Evolutionary conservation across 2,888 invertebrate species (phyloP).

Genomic region (Peribatodes rhomboidaria): DNA sequence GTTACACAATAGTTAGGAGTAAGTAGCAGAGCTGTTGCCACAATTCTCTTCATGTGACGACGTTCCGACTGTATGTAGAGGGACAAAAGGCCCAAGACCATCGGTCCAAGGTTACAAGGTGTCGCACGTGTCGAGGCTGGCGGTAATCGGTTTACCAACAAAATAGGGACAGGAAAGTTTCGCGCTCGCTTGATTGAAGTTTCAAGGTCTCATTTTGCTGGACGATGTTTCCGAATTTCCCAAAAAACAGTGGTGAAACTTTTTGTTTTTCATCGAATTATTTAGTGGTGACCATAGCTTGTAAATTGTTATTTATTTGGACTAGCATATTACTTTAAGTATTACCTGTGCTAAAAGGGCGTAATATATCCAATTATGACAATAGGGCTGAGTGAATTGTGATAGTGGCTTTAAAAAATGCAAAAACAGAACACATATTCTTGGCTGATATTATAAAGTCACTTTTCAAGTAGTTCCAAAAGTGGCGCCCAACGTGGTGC

Average conservation of each 20-base stretch:
- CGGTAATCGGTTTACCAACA: conserved; percentile 23
- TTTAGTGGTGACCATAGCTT: background rate
- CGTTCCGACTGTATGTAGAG: too few species aligned
- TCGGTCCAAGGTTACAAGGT: conserved; percentile 3
- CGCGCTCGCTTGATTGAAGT: conserved; percentile 20
- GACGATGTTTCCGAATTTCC: background rate
- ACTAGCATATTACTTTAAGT: too few species aligned
- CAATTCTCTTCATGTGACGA: background rate
- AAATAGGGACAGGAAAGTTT: conserved; percentile 15
- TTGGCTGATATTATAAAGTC: too few species aligned
- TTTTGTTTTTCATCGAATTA: background rate
- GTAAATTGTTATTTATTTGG: background rate
- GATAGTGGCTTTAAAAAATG: too few species aligned
- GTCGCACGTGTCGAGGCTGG: conserved; percentile 15
- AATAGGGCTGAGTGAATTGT: too few species aligned
- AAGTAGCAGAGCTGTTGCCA: background rate
- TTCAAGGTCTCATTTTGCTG: conserved; percentile 10
- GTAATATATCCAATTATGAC: too few species aligned
- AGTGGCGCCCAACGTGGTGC: conserved; percentile 2
- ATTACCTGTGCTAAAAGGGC: too few species aligned
- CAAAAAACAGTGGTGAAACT: conserved; percentile 2
- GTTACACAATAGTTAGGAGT: too few species aligned
- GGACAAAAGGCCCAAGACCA: background rate
- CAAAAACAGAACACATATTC: too few species aligned
- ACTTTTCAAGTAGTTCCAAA: background rate